Evolutionary conservation across 2,797 vertebrate genomes (phyloP), one percentile per base, ranked within the genome.

Genomic region (Micropoecilia bifurca): DNA sequence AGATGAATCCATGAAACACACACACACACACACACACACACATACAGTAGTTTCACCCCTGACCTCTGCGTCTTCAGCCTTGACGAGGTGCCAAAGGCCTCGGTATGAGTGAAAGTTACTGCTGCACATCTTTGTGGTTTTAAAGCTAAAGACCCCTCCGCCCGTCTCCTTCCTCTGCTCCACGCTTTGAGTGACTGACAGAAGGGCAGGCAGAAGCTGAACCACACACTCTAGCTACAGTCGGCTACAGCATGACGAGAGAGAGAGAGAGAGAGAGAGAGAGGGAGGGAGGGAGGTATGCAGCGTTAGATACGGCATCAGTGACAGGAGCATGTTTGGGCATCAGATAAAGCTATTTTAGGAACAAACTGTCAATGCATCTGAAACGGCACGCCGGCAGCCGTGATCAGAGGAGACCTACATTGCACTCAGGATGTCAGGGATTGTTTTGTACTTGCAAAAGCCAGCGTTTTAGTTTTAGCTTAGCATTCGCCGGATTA

Each of bases 291-390:
- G 68, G 63, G 78, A 90, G 74, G 78, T 81, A 90, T 84, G 88
- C 81, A 86, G 83, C 85, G 79, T 39, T 77, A 88, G 87, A 88
- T 76, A 79, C 79, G 84, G 86, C 85, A 80, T 89, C 88, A 83
- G 80, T 90, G 89, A 92, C 88, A 85, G 85, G 81, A 89, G 85
- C 85, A 87, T 91, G 90, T 92, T 93, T 89, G 88, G 87, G 83
- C 84, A 87, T 93, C 90, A 89, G 86, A 89, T 89, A 59, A 83
- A 81, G 87, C 84, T 95, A 93, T 95, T 95, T 94, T 88, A 79
- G 88, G 92, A 90, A 74, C 77, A 85, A 90, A 76, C 90, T 89
- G 91, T 93, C 92, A 92, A 90, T 87, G 88, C 71, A 78, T 86
- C 83, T 92, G 82, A 90, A 90, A 92, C 79, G 82, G 61, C 74